These are phyloP conservation scores for Lycia hirtaria DNA, from an alignment of 2,888 invertebrate species.

Conservation along the genomic window DNA sequence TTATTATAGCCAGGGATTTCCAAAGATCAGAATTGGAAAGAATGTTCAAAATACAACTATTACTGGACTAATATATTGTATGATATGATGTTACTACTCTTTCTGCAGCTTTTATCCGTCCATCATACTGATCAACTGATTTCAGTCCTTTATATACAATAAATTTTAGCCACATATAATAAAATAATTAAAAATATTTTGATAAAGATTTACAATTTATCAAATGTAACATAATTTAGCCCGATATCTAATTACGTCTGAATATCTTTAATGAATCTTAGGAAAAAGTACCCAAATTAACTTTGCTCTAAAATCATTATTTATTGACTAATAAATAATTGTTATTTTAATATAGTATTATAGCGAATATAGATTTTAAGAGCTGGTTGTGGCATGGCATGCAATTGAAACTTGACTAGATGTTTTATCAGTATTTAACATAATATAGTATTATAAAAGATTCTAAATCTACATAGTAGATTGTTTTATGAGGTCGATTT, in stretches of 20 bases:
- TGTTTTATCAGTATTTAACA: constrained; percentile 40
- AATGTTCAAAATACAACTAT: constrained; percentile 79
- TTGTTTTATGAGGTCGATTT: constrained; percentile 16
- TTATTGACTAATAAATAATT: neutral
- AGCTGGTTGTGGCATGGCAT: constrained; percentile 20
- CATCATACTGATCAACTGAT: constrained; percentile 35
- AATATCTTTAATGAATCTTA: neutral
- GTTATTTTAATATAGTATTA: neutral
- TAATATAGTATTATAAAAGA: constrained; percentile 37
- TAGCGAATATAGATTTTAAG: neutral
- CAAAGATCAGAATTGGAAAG: constrained; percentile 77
- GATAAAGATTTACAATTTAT: constrained; percentile 4
- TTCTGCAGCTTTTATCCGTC: constrained; percentile 46
- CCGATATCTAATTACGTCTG: neutral
- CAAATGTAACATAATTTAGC: neutral
- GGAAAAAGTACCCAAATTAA: neutral
- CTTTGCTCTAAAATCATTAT: neutral
- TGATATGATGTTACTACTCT: constrained; percentile 5
- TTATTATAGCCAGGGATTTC: constrained; percentile 76
- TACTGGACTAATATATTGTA: constrained; percentile 76
- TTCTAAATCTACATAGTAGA: constrained; percentile 40
- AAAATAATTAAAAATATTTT: constrained; percentile 9
- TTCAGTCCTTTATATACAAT: neutral
- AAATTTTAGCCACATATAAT: constrained; percentile 1
- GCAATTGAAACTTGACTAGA: constrained; percentile 12